Conservation (phyloP, 1,140 invertebrate genomes). For the Formica selysi region DNA sequence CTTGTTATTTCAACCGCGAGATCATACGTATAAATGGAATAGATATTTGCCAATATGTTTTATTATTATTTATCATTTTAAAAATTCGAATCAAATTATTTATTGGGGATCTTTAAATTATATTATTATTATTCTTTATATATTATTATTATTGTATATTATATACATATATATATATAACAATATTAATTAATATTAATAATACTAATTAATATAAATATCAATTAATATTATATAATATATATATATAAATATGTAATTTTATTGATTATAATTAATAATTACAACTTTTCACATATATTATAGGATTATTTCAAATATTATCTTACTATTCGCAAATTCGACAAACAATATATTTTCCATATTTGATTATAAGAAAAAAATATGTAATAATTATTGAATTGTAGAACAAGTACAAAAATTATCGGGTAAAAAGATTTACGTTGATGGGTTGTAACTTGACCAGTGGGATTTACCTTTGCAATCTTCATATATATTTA, state of each 20-base stretch:
- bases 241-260: neutral
- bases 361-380: neutral
- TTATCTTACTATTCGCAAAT: neutral
- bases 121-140: neutral
- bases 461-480: neutral
- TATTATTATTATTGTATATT: too few species aligned
- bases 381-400: neutral
- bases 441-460: constrained; percentile 6
- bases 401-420: constrained; percentile 11
- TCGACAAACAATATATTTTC: neutral
- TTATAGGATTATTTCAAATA: neutral
- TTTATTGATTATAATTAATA: neutral
- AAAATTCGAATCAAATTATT: too few species aligned
- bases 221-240: too few species aligned
- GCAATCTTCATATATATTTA: neutral
- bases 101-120: neutral
- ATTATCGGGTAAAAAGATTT: constrained; percentile 12
- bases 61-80: too few species aligned
- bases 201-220: too few species aligned
- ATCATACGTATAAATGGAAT: neutral
- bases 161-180: too few species aligned
- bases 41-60: neutral
- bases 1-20: neutral
- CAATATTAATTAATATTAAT: too few species aligned
- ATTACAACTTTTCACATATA: neutral